These are phyloP conservation scores for Drosophila mulleri DNA, from an alignment of 2,888 invertebrate genomes.

Conservation along the genomic window DNA sequence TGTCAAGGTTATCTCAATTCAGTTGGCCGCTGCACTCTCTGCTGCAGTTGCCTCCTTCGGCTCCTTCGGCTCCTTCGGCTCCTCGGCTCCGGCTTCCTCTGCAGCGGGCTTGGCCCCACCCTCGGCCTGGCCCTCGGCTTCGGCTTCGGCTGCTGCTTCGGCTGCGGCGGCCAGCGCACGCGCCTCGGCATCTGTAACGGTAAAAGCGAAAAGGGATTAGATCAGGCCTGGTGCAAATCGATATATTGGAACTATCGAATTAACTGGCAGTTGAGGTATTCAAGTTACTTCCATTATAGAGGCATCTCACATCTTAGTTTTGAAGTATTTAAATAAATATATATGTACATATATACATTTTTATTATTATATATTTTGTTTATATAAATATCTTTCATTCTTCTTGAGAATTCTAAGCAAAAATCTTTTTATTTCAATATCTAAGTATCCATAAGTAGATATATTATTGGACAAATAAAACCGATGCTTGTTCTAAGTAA, in stretches of 20 bases:
- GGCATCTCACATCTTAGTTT: too few relatives aligned
- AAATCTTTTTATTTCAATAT: too few relatives aligned
- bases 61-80: conserved; percentile 34
- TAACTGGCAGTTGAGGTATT: too few relatives aligned
- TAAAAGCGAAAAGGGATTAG: not conserved
- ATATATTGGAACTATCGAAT: not conserved
- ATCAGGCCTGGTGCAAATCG: accelerated
- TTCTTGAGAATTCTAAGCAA: too few relatives aligned
- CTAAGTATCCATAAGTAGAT: too few relatives aligned
- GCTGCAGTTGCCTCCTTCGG: conserved; percentile 37
- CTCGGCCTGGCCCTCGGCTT: conserved; percentile 21
- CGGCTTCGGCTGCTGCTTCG: conserved; percentile 56
- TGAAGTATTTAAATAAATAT: too few relatives aligned
- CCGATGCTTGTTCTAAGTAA: not conserved
- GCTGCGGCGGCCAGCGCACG: conserved; percentile 78
- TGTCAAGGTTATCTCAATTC: conserved; percentile 14
- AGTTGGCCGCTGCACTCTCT: conserved; percentile 45
- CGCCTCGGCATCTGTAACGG: conserved; percentile 75
- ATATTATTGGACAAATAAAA: not conserved
- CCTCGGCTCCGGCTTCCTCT: conserved; percentile 8
- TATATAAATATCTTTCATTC: too few relatives aligned
- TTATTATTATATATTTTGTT: too few relatives aligned
- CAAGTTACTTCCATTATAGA: not conserved
- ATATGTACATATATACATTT: too few relatives aligned
- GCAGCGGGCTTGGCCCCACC: conserved; percentile 26